Percentiles rank a stretch among this genome's conserved stretches.
phyloP scores from a whole-genome alignment of 2,113 vertebrate species.

The Oncorhynchus masou region DNA sequence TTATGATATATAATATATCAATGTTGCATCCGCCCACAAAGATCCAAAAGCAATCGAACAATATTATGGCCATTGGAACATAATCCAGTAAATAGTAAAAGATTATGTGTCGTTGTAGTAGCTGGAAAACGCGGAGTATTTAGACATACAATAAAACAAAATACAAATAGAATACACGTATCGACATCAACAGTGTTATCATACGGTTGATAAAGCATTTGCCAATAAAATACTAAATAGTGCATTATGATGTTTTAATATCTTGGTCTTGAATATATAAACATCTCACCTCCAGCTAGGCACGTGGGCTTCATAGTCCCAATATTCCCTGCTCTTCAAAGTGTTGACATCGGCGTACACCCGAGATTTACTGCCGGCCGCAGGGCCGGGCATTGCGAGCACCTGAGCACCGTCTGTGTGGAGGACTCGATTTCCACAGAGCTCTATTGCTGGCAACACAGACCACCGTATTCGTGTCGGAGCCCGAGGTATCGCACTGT shows the following conservation, averaged over 20 bases:
- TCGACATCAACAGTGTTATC: background rate
- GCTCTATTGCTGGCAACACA: conserved; percentile 7
- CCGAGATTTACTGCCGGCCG: conserved; percentile 92
- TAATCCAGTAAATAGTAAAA: background rate
- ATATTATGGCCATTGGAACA: background rate
- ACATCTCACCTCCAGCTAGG: conserved; percentile 92
- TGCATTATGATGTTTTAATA: background rate
- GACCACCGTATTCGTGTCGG: background rate
- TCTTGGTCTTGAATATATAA: background rate
- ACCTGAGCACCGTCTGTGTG: conserved; percentile 58
- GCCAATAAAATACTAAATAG: background rate
- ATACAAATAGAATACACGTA: background rate
- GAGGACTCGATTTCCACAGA: conserved; percentile 16
- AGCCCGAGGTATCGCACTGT: conserved; percentile 10
- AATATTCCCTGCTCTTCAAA: conserved; percentile 95
- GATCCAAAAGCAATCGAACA: background rate
- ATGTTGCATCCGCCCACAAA: background rate
- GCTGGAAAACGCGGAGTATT: too few relatives aligned
- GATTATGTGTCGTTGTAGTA: too few relatives aligned
- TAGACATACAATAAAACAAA: background rate
- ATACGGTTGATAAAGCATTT: background rate
- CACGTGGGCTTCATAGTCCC: conserved; percentile 96
- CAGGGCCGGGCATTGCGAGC: conserved; percentile 94
- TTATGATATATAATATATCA: too few relatives aligned
- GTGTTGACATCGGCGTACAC: conserved; percentile 97